Evolutionary conservation across 2,797 vertebrate genomes (phyloP), one percentile per base, ranked within the genome.

Genomic region (Dallia pectoralis): DNA sequence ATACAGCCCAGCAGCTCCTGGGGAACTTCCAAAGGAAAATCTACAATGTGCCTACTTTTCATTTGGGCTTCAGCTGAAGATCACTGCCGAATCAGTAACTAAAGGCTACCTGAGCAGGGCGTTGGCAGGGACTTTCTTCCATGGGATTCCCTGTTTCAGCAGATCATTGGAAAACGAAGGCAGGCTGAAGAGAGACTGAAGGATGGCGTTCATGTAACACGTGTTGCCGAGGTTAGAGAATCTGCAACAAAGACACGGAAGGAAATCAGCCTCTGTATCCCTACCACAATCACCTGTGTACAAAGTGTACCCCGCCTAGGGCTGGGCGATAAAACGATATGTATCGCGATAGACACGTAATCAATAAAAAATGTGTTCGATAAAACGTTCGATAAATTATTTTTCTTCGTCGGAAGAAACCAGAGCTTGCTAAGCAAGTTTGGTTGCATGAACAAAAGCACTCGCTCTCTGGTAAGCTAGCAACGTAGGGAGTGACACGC

Each of bases 191-290:
- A 99, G 92, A 32, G 98, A 99, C 80, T 99, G 98, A 74, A 99
- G 93, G 80, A 99, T 99, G 76, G 98, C 96, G 18, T 99, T 99
- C 98, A 99, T 99, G 82, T 99, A 99, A 82, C 98, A 99, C 4
- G 98, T 99, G 90, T 99, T 99, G 74, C 98, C 98, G 84, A 99
- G 86, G 84, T 99, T 99, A 70, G 98, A 99, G 91, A 99, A 99
- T 27, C 98, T 99, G 88, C 0, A 33, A 9, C 68, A 78, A 61
- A n/a, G n/a, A n/a, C 22, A 15, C 5, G 16, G 32, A 4, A 30
- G 47, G 16, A 73, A 53, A 40, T 30, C n/a, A 22, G 19, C 22
- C 19, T 66, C 9, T 36, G 30, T 40, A 40, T 8, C 18, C n/a
- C 32, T 36, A 33, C 9, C 4, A 40, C 30, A 12, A 22, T 19